These are phyloP conservation scores for Belgica antarctica DNA, from an alignment of 2,888 invertebrate genomes.

Conservation along the genomic window DNA sequence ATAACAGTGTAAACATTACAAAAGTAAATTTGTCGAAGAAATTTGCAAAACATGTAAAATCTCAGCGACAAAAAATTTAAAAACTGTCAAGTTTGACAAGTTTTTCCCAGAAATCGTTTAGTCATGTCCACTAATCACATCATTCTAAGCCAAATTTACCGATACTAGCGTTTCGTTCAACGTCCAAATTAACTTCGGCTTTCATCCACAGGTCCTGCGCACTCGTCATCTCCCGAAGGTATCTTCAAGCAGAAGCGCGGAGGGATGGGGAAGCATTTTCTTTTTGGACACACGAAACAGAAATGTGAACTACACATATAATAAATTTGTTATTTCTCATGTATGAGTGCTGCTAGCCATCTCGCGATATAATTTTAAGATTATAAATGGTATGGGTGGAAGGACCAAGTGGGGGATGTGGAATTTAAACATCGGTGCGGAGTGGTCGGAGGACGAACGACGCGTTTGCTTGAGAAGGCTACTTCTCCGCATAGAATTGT, in stretches of 20 bases:
- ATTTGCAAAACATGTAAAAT: no score
- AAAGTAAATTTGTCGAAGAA: no score
- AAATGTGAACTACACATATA: constrained; percentile 37
- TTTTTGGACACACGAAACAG: constrained; percentile 39
- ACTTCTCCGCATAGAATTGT: background rate
- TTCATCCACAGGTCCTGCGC: background rate
- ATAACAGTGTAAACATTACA: no score
- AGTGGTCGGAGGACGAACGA: background rate
- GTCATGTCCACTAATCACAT: no score
- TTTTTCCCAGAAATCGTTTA: no score
- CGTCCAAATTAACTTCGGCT: background rate
- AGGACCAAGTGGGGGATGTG: background rate
- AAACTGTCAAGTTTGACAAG: no score
- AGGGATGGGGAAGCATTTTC: constrained; percentile 11
- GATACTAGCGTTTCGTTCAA: no score
- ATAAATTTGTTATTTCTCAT: constrained; percentile 33
- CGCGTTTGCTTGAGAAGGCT: constrained; percentile 6
- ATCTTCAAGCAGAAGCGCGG: background rate
- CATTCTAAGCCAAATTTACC: no score
- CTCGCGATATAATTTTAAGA: constrained; percentile 43
- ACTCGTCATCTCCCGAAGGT: background rate
- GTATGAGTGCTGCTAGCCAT: constrained; percentile 42
- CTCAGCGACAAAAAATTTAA: no score
- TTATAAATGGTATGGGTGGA: constrained; percentile 6
- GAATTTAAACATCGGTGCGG: background rate